Evolutionary conservation across 2,888 invertebrate genomes (phyloP).

Genomic region (Cerceris rybyensis): DNA sequence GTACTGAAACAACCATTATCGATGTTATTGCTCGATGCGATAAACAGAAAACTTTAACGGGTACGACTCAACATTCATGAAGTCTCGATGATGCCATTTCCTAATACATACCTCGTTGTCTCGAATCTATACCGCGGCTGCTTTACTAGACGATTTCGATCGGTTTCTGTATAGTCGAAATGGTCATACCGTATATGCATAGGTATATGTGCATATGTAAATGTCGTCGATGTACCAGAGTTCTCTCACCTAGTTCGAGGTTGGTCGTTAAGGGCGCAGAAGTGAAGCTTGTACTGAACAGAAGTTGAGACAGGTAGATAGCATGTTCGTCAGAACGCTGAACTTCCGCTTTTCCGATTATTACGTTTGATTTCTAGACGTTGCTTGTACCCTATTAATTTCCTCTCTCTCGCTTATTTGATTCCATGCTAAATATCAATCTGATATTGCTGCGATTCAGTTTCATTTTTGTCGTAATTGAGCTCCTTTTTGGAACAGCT

Average conservation of each 20-base stretch:
- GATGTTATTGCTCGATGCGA: neutral
- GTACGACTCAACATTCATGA: conserved; percentile 30
- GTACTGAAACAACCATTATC: neutral
- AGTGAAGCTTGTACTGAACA: conserved; percentile 30
- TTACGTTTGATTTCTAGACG: conserved; percentile 53
- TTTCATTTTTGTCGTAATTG: no score
- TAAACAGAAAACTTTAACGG: conserved; percentile 50
- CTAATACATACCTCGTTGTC: conserved; percentile 50
- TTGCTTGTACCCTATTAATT: conserved; percentile 30
- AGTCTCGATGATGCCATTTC: conserved; percentile 54
- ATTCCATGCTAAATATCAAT: neutral
- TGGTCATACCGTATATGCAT: neutral
- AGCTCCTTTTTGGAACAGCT: no score
- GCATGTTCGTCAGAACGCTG: conserved; percentile 40
- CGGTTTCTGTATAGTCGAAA: neutral
- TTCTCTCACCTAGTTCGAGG: conserved; percentile 34
- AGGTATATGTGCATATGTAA: neutral
- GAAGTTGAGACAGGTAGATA: conserved; percentile 12
- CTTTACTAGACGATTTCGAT: conserved; percentile 19
- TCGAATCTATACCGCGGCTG: no score
- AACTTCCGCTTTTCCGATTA: conserved; percentile 49
- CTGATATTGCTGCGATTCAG: no score
- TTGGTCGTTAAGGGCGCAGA: conserved; percentile 55
- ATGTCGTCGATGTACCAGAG: conserved; percentile 21
- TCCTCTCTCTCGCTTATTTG: conserved; percentile 12